Base-by-base conservation (phyloP, 1,140 invertebrate genomes). In the Asbolus verrucosus region DNA sequence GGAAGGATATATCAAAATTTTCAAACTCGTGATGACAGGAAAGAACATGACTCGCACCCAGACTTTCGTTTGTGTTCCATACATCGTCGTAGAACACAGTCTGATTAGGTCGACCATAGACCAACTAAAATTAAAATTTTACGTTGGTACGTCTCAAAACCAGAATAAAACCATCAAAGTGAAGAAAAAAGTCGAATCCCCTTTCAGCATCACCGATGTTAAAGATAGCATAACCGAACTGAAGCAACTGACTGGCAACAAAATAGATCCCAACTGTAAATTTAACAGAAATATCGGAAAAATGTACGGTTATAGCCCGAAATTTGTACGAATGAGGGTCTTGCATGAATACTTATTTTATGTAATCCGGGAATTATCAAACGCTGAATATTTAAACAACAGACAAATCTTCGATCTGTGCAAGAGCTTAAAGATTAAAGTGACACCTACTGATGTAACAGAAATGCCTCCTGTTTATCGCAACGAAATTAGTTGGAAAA, bases 331-430 rank as follows among this genome's bases (percentile, higher is more conserved):
- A 21, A 87, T 91, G 81, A 80, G 86, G 71, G 80, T 85, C 9
- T 71, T 94, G 11, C 92, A 94, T 74, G 81, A 87, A 68, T 84
- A 90, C 43, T 73, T 94, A 0, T 92, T 84, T 78, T 92, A 93
- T 77, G 74, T 93, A 2, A 81, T 90, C 0, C 88, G 89, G 63
- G 86, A 84, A 19, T 86, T 89, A 76, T 78, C 82, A 8, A 65
- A 85, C 24, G 66, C 67, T 1, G 74, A 85, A 27, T 71, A 76
- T n/a, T 69, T 83, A 54, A 79, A 79, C 0, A 41, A 78, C 15
- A 76, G 19, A 31, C 66, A 69, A 33, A 65, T 71, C 2, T 24
- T 43, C 3, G 19, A 50, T 2, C 33, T 76, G 1, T 74, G 69
- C 18, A 31, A 69, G 24, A 68, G 39, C 30, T 69, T 66, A 50